Evolutionary conservation across 2,797 vertebrate species (phyloP), one percentile per base, ranked within the genome.

Genomic region (Chaetodon trifasciatus): DNA sequence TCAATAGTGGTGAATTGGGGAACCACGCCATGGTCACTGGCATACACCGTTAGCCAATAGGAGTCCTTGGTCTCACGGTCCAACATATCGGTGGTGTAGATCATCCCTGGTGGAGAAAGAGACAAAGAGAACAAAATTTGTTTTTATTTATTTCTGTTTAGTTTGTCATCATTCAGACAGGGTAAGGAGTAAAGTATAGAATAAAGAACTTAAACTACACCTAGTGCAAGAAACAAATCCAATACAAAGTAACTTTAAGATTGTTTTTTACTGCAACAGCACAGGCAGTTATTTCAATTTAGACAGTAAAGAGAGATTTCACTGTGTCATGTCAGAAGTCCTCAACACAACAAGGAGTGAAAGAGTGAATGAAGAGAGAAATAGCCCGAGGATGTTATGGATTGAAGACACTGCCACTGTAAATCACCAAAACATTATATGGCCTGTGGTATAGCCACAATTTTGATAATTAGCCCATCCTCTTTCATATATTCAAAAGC

Each of bases 21-120:
- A 23, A 99, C 96, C 0, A 99, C 97, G 0, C 97, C 98, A 0
- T 96, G 96, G 83, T 99, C 98, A 0, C 96, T 98, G 1, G 97
- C 98, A 5, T 99, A 99, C 24, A 99, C 96, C 0, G 97, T 98
- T 74, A 99, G 90, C 98, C 98, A 99, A 89, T 99, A 99, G 0
- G 97, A 98, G n/a, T 95, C 95, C 66, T 97, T 97, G 0, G 97
- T 98, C 93, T 99, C 98, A 1, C 97, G 95, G 85, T 99, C 98
- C 77, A 99, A 94, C 81, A 96, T 86, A 85, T 98, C 98, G 0
- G 96, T 97, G 28, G 98, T 99, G 84, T 97, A 98, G 90, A 99
- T 96, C 83, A 98, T 88, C 21, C 98, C 98, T 99, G 85, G 1
- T 80, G 39, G 49, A 74, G 9, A 32, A 71, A 42, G 57, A 78